These are phyloP conservation scores for Platyrinchus mystaceus DNA, from an alignment of 2,797 vertebrate species.

Conservation along the genomic window DNA sequence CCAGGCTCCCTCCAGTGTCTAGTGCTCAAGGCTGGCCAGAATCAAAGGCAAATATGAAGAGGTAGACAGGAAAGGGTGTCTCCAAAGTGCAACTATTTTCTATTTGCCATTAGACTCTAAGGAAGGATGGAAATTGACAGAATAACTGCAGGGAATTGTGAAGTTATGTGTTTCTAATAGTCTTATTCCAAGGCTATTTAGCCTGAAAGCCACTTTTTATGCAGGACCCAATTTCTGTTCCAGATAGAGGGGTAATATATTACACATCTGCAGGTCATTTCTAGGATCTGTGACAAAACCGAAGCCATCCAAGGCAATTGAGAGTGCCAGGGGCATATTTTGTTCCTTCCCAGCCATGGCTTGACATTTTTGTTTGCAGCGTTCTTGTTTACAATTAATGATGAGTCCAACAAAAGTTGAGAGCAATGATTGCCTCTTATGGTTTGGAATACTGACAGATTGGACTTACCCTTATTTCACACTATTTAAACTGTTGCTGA, in stretches of 20 bases:
- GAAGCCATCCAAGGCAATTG: not conserved
- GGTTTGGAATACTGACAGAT: not conserved
- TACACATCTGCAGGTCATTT: not conserved
- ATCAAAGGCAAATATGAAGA: not conserved
- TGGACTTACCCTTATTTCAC: not conserved
- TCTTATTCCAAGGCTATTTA: conserved; percentile 5
- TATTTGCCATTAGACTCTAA: not conserved
- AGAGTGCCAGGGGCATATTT: not conserved
- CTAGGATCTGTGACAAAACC: not conserved
- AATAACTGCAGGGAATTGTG: not conserved
- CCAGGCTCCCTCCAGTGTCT: not conserved
- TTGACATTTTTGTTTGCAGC: not conserved
- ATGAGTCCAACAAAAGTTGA: not conserved
- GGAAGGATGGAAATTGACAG: not conserved
- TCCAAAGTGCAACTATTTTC: not conserved
- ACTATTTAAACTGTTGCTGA: not conserved
- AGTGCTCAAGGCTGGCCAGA: not conserved
- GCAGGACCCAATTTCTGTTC: not conserved
- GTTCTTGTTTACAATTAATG: not conserved
- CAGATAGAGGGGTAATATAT: not conserved
- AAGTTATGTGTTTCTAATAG: not conserved
- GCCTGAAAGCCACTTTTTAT: not conserved
- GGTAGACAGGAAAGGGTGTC: not conserved
- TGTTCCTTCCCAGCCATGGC: not conserved
- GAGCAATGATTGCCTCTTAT: not conserved